Percentiles rank a stretch among this genome's conserved stretches.
Evolutionary conservation across 2,797 vertebrate species (phyloP).

Genomic region (Salarias fasciatus): DNA sequence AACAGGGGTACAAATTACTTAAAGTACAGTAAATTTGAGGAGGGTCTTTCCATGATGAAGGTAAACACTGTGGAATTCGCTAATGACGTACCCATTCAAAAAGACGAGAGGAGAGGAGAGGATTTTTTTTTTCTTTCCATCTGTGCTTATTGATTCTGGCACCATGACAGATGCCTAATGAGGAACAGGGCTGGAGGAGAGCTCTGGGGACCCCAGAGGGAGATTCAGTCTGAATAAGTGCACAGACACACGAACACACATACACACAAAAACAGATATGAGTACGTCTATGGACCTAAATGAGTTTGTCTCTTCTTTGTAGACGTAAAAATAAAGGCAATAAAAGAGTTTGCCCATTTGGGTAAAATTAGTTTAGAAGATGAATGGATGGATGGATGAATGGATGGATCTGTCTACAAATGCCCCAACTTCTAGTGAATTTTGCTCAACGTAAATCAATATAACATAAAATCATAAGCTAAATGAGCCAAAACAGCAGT

Average conservation of each 20-base stretch:
- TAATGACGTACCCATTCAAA: slow-evolving; percentile 78
- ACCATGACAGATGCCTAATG: slow-evolving; percentile 76
- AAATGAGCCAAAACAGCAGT: no score
- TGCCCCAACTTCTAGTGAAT: no score
- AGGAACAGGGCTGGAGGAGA: slow-evolving; percentile 79
- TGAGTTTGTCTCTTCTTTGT: slow-evolving; percentile 2
- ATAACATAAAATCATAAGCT: no score
- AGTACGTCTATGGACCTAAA: slow-evolving; percentile 7
- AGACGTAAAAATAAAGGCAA: slow-evolving; percentile 15
- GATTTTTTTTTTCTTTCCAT: slow-evolving; percentile 59
- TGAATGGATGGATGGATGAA: no score
- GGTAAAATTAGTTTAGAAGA: no score
- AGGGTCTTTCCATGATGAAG: slow-evolving; percentile 66
- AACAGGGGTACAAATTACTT: slow-evolving; percentile 26
- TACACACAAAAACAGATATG: slow-evolving; percentile 30
- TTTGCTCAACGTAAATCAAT: no score
- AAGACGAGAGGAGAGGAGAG: slow-evolving; percentile 50
- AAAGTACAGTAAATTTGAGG: slow-evolving; percentile 55
- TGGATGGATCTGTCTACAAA: no score
- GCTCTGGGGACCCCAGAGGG: slow-evolving; percentile 65
- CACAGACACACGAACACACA: slow-evolving; percentile 52
- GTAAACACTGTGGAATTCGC: slow-evolving; percentile 78
- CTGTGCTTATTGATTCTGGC: slow-evolving; percentile 83
- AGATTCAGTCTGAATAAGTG: slow-evolving; percentile 52
- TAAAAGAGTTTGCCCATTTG: slow-evolving; percentile 4